Percentiles rank a stretch among this genome's conserved stretches.
phyloP scores from a whole-genome alignment of 2,888 invertebrate species.

The Tuberolachnus salignus region DNA sequence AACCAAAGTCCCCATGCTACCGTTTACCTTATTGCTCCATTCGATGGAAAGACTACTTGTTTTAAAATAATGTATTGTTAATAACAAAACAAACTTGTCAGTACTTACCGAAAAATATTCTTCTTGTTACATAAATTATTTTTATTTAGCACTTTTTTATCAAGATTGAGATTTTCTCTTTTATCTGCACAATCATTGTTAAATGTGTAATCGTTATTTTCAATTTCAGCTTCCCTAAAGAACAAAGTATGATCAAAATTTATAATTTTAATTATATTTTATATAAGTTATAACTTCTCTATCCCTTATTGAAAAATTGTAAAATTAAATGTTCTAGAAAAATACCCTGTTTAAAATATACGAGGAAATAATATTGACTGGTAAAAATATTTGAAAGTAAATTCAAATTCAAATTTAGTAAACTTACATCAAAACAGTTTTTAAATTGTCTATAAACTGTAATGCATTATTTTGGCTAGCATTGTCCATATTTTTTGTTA shows the following conservation, averaged over 20 bases:
- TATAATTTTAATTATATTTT: neutral
- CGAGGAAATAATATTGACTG: too few species aligned
- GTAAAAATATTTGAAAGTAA: too few species aligned
- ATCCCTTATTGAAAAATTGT: too few species aligned
- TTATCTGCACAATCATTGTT: neutral
- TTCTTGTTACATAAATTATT: slow-evolving; percentile 24
- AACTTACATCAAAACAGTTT: slow-evolving; percentile 39
- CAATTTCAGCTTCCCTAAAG: slow-evolving; percentile 10
- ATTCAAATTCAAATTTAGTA: neutral
- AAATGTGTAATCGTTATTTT: neutral
- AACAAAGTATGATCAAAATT: neutral
- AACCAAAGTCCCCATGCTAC: slow-evolving; percentile 2
- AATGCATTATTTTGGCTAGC: neutral
- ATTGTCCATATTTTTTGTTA: slow-evolving; percentile 9
- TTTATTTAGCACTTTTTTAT: neutral
- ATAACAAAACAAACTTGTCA: neutral
- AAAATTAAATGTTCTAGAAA: too few species aligned
- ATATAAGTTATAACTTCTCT: neutral
- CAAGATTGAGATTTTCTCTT: neutral
- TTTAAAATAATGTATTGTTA: slow-evolving; percentile 18
- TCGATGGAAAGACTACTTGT: slow-evolving; percentile 18
- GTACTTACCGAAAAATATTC: slow-evolving; percentile 14
- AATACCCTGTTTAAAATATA: too few species aligned
- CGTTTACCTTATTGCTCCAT: slow-evolving; percentile 25
- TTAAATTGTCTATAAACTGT: slow-evolving; percentile 43